These are phyloP conservation scores for Anabacerthia variegaticeps DNA, from an alignment of 2,797 vertebrate genomes.

Conservation along the genomic window DNA sequence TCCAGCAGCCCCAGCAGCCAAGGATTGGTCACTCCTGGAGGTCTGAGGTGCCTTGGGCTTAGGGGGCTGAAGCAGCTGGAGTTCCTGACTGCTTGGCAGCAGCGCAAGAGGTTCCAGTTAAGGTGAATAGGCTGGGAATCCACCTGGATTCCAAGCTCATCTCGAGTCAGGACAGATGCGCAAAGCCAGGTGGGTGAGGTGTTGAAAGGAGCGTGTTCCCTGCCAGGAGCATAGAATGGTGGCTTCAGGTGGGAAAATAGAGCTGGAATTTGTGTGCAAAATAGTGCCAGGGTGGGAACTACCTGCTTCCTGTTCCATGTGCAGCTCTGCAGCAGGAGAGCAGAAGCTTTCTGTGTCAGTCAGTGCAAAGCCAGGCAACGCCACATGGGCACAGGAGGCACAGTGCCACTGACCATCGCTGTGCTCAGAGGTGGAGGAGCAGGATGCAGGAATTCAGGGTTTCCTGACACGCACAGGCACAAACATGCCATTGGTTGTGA, in stretches of 20 bases:
- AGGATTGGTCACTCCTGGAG: not conserved
- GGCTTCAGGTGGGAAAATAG: constrained; percentile 10
- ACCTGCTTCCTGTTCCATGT: not conserved
- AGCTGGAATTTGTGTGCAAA: not conserved
- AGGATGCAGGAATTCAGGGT: not conserved
- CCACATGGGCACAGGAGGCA: not conserved
- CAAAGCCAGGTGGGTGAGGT: not conserved
- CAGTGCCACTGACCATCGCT: rapidly evolving
- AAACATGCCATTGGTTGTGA: rapidly evolving
- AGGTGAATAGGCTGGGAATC: constrained; percentile 3
- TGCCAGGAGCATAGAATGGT: not conserved
- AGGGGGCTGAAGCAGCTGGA: not conserved
- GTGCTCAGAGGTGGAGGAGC: not conserved
- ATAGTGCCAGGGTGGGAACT: not conserved
- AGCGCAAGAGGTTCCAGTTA: not conserved
- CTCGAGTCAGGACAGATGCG: not conserved
- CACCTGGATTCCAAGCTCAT: not conserved
- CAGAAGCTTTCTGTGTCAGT: not conserved
- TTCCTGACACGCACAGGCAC: not conserved
- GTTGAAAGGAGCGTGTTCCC: not conserved
- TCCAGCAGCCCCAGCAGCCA: not conserved
- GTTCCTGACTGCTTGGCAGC: not conserved
- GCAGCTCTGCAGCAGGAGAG: not conserved
- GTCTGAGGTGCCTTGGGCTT: not conserved
- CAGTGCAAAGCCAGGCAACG: not conserved